A percentile compares a stretch with the other conserved stretches of the same genome.
Conservation (phyloP, 1,140 invertebrate genomes). For the Portunus trituberculatus region DNA sequence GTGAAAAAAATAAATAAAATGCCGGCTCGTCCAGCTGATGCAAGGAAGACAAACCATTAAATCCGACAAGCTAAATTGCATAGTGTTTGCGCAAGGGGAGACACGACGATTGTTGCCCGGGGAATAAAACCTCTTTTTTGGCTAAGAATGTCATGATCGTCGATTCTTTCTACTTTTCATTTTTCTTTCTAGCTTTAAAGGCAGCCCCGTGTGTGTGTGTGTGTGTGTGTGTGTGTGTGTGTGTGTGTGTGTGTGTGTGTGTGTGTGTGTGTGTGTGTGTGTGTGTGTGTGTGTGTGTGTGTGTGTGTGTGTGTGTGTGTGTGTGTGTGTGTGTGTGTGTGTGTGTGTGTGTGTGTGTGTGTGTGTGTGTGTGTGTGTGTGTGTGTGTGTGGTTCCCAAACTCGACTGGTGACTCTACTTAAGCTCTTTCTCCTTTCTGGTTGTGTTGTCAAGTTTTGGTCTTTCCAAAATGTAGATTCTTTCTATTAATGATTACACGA, state of each 20-base stretch:
- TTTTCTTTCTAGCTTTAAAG: background rate
- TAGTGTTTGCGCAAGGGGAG: conserved; percentile 9
- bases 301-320: conserved; percentile 44
- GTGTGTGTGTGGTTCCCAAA: background rate
- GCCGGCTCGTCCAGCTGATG: background rate
- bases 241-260: conserved; percentile 44
- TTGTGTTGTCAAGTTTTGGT: background rate
- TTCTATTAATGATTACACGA: background rate
- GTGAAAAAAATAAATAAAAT: background rate
- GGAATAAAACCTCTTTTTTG: background rate
- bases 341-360: background rate
- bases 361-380: background rate
- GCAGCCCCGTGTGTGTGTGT: background rate
- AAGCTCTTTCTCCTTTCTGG: background rate
- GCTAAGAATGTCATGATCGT: conserved; percentile 10
- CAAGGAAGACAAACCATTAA: conserved; percentile 4
- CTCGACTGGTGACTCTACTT: background rate
- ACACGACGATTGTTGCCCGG: background rate
- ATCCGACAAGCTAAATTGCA: conserved; percentile 1
- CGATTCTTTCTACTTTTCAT: background rate
- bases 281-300: conserved; percentile 59
- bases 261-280: conserved; percentile 62
- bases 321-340: conserved; percentile 23
- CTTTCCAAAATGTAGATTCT: background rate
- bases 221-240: conserved; percentile 38